Base-by-base conservation (phyloP, 2,113 vertebrate species). In the Acrocephalus kingi region DNA sequence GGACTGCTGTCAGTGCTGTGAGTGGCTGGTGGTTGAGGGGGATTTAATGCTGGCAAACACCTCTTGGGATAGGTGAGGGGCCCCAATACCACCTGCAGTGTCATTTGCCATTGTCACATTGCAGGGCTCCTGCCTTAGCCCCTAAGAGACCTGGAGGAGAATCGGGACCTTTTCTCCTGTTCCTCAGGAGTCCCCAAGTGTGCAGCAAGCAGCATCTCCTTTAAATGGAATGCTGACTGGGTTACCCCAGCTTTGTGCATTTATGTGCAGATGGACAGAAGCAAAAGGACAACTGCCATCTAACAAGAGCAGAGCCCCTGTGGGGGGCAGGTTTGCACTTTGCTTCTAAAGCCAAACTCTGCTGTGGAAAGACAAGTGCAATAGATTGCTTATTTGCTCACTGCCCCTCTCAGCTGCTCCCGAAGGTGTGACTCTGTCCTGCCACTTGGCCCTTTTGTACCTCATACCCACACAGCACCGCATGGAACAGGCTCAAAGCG, bases 11-110 rank as follows among this genome's bases (percentile, higher is more conserved):
- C 51, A 23, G 51, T 12, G 21, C 6, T 0, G 2, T n/a, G 14
- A 10, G 37, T 4, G 22, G 28, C 13, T 0, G 0, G 9, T 1
- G 4, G 8, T 2, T 21, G 33, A 52, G 62, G 2, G 4, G 66
- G 48, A 58, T 27, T 77, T 18, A 22, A 11, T 6, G 39, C 54
- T 46, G n/a, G 11, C 69, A 62, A 67, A 52, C 14, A 5, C 9
- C 13, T 45, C 17, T 10, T 7, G 4, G 17, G 20, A 4, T 10
- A 41, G 33, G 10, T 15, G 2, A 9, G 14, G 5, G 27, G 10
- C 11, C 30, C 31, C 15, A 0, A 0, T 19, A 30, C 30, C 16
- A 37, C 28, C 7, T 28, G 15, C 58, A 23, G 17, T 2, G 4
- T 45, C 1, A 0, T 27, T 45, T 31, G 75, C 64, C 20, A 1